Evolutionary conservation across 2,888 invertebrate species (phyloP).

Genomic region (Melanotus villosus): DNA sequence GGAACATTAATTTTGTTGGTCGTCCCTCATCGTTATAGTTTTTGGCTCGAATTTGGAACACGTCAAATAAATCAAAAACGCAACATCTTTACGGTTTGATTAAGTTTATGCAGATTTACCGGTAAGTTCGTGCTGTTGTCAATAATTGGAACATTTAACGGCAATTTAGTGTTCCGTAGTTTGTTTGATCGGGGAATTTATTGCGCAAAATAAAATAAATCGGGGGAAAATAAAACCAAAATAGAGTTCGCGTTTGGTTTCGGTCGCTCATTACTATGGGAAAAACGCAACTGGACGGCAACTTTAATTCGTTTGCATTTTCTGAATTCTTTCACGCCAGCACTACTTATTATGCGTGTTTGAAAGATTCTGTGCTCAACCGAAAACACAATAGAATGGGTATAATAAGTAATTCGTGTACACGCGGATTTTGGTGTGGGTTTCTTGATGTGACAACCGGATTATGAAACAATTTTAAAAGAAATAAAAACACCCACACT

Average conservation of each 20-base stretch:
- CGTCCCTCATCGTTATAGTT: no score
- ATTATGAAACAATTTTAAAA: constrained; percentile 18
- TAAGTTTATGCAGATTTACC: no score
- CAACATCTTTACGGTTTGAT: not conserved
- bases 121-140: not conserved
- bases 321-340: constrained; percentile 37
- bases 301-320: constrained; percentile 28
- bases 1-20: no score
- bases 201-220: not conserved
- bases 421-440: not conserved
- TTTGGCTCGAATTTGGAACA: no score
- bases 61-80: not conserved
- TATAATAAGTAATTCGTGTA: not conserved
- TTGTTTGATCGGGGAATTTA: not conserved
- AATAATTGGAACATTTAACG: not conserved
- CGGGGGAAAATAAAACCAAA: not conserved
- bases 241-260: not conserved
- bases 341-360: constrained; percentile 35
- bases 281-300: not conserved
- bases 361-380: constrained; percentile 21
- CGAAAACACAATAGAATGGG: constrained; percentile 21
- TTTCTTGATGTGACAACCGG: constrained; percentile 19
- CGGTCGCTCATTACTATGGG: constrained; percentile 1
- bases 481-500: constrained; percentile 22
- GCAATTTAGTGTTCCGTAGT: not conserved